Base-by-base conservation (phyloP, 2,888 invertebrate species). In the Serrognathus titanus region DNA sequence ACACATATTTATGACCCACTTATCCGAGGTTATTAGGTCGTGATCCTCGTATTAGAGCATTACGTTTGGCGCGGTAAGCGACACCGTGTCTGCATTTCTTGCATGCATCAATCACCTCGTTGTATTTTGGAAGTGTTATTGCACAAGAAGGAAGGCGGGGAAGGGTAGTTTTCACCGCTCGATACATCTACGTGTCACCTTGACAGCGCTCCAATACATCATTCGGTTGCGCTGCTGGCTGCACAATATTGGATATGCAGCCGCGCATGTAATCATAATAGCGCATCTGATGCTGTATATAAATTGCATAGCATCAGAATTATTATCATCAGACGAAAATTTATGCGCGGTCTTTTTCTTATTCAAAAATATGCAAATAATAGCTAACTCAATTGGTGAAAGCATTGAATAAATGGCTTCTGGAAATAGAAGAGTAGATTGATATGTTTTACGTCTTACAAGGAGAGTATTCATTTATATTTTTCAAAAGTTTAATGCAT, bases 161-260 rank as follows among this genome's bases (percentile, higher is more conserved):
- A 37, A 31, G 51, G 55, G 37, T 39, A 31, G 48, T 31, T 31
- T 31, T 31, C 55, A 50, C 53, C 56, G 67, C 62, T 70, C 71
- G 64, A 72, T 71, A 71, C 65, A 70, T 70, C 64, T 67, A 59
- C 65, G 66, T 71, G 72, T 70, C 71, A 70, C 70, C 70, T 70
- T 69, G 67, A 69, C 69, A 68, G 69, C 61, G 60, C 58, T 64
- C 68, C 68, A 67, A 73, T 74, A 70, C 70, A 75, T 75, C 73
- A 75, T 69, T 56, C 52, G 49, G 60, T 37, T 13, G n/a, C 24
- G 57, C 57, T 57, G 57, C 57, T 58, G 60, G 53, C 47, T 55
- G 58, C 55, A 55, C 51, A 51, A 55, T 58, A 58, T 58, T 58
- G 58, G 58, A 58, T 58, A 58, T 58, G 58, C 58, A 54, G 43